Evolutionary conservation across 2,113 vertebrate species (phyloP).

Genomic region (Pleuronectes platessa): DNA sequence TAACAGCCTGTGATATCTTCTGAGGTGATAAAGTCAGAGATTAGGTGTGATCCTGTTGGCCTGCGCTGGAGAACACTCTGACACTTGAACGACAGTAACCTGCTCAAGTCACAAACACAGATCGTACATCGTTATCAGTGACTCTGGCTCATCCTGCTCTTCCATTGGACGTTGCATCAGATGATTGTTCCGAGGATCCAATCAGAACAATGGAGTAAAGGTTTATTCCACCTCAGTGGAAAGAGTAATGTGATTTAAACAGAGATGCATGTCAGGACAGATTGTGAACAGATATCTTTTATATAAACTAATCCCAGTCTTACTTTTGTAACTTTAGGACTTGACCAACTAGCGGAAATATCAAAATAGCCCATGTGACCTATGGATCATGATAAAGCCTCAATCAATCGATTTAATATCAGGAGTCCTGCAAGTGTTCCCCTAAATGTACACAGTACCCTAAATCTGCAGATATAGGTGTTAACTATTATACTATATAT

Average conservation of each 20-base stretch:
- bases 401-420: no score
- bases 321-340: no score
- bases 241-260: neutral
- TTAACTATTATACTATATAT: no score
- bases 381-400: no score
- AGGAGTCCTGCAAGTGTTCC: no score
- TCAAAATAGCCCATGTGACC: no score
- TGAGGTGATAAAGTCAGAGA: constrained; percentile 31
- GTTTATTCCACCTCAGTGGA: neutral
- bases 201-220: constrained; percentile 18
- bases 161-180: constrained; percentile 10
- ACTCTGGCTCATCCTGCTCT: neutral
- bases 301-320: no score
- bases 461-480: no score
- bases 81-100: constrained; percentile 62
- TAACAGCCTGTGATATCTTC: constrained; percentile 15
- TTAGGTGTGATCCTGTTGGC: neutral
- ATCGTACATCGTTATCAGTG: constrained; percentile 13
- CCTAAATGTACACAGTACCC: no score
- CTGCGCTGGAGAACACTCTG: constrained; percentile 16
- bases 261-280: neutral
- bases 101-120: neutral
- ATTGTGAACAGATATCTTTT: neutral
- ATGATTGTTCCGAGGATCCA: constrained; percentile 7
- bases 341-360: no score